Evolutionary conservation across 2,797 vertebrate species (phyloP), one percentile per base, ranked within the genome.

Genomic region (Ctenopoma kingsleyae): DNA sequence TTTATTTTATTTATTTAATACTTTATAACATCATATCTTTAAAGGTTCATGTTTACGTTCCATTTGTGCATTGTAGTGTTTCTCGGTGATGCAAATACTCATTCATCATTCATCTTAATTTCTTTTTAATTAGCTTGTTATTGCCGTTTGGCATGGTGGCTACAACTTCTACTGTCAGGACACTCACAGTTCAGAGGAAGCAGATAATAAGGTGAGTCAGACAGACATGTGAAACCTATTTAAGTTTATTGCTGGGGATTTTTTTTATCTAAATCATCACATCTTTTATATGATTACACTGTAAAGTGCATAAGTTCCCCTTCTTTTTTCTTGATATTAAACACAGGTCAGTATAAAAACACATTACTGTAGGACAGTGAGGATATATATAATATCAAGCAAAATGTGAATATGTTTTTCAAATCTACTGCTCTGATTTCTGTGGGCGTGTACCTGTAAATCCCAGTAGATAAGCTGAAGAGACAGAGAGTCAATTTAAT

Each of bases 121-220:
- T 6, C 13, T 67, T 84, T 80, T 68, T 93, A 59, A 62, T 63
- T 76, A 99, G 98, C 92, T 99, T 71, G 89, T 96, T 75, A 91
- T 92, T 0, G 93, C 96, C 83, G 95, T 95, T 49, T 96, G 94
- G 95, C 84, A 95, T 69, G 95, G 97, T 59, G 91, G 89, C 65
- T 99, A 99, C 92, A 97, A 93, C 91, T 96, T 99, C 90, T 96
- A 95, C 94, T 99, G 98, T 86, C 98, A 99, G 89, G 90, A 98
- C 85, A 98, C 95, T 0, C 95, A 93, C 85, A 97, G 95, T 5
- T 93, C 91, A 47, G 95, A 92, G 64, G 95, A 96, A 66, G 92
- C 92, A 0, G 98, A 99, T 77, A 90, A 93, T 74, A 99, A 96
- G 96, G 98, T 98, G 95, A 83, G 81, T 85, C 57, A 40, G 27